These are phyloP conservation scores for Paratrypauchen microcephalus DNA, from an alignment of 2,797 vertebrate genomes.

Conservation along the genomic window DNA sequence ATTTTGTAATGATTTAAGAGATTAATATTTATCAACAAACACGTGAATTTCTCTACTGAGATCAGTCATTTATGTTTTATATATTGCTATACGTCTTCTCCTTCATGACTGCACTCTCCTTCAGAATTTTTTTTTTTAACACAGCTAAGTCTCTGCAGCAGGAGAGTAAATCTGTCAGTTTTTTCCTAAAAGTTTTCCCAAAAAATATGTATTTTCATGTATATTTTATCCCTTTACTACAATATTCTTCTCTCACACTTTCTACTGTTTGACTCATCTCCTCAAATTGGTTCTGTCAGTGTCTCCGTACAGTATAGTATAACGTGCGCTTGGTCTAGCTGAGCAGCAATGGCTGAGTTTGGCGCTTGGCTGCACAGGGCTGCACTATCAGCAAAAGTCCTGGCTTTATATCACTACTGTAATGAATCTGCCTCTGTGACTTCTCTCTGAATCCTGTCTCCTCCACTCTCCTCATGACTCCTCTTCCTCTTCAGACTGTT, in stretches of 20 bases:
- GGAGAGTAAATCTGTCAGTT: conserved; percentile 1
- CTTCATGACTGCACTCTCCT: conserved; percentile 14
- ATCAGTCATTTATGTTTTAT: conserved; percentile 8
- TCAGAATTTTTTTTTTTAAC: conserved; percentile 13
- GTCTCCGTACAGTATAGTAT: conserved; percentile 11
- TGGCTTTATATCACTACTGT: conserved; percentile 54
- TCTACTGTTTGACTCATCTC: background rate
- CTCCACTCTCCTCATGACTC: conserved; percentile 14
- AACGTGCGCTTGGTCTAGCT: conserved; percentile 39
- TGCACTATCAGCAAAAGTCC: conserved; percentile 69
- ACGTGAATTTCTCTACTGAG: background rate
- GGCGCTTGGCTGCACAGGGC: conserved; percentile 41
- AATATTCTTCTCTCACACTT: background rate
- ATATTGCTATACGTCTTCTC: conserved; percentile 3
- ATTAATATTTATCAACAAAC: background rate
- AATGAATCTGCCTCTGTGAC: conserved; percentile 60
- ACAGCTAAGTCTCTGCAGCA: conserved; percentile 6
- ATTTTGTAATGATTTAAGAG: conserved; percentile 21
- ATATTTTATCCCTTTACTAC: conserved; percentile 8
- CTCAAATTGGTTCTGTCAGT: conserved; percentile 35
- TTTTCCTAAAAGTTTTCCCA: conserved; percentile 4
- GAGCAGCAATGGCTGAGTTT: conserved; percentile 47
- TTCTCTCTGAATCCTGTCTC: conserved; percentile 26
- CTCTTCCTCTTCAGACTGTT: conserved; percentile 6
- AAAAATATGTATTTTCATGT: background rate